These are phyloP conservation scores for Solenopsis fugax DNA, from an alignment of 1,140 invertebrate genomes.

Conservation along the genomic window DNA sequence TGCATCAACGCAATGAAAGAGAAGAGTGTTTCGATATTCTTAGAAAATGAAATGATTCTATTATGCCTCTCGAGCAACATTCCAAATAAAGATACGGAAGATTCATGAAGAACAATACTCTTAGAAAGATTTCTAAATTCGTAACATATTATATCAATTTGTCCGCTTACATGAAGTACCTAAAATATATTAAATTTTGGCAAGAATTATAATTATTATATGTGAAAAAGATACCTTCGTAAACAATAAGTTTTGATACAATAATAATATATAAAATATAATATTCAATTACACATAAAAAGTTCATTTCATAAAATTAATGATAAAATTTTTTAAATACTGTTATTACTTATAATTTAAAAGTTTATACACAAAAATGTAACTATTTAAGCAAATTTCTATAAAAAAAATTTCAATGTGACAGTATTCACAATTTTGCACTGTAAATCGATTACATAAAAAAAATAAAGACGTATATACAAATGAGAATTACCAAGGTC, in stretches of 20 bases:
- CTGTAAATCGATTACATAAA: neutral
- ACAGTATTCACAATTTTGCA: neutral
- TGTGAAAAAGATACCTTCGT: neutral
- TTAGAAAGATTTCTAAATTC: constrained; percentile 7
- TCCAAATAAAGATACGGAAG: neutral
- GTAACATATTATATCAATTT: constrained; percentile 63
- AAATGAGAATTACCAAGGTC: constrained; percentile 23
- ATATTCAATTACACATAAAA: neutral
- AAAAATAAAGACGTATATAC: neutral
- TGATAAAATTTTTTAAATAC: neutral
- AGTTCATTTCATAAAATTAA: neutral
- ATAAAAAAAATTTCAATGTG: neutral
- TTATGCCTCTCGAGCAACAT: constrained; percentile 40
- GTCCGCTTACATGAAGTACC: constrained; percentile 65
- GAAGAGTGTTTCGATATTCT: constrained; percentile 23
- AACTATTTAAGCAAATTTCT: neutral
- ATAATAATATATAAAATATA: neutral
- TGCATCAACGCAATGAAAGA: constrained; percentile 34
- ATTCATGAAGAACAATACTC: neutral
- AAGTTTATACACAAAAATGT: neutral
- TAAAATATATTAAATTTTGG: constrained; percentile 24
- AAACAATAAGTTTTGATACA: neutral
- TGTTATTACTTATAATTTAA: neutral
- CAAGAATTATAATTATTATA: neutral
- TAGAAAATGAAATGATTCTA: constrained; percentile 24